A percentile compares a stretch with the other conserved stretches of the same genome.
Conservation (phyloP, 2,113 vertebrate genomes). For the Sinocyclocheilus anophthalmus region DNA sequence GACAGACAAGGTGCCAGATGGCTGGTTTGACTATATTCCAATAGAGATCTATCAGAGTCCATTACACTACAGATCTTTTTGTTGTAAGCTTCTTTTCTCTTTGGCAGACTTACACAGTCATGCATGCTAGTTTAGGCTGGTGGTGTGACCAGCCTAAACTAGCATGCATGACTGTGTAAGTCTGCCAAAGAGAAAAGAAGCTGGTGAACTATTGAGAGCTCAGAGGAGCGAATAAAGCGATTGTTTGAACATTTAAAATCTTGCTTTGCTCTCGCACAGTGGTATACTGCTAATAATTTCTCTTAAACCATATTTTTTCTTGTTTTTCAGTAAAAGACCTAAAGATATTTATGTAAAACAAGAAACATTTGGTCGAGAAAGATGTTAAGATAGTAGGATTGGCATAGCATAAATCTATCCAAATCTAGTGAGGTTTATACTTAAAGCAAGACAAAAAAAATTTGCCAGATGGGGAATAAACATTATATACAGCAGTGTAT, state of each 20-base stretch:
- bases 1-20: constrained; percentile 33
- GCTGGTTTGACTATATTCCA: constrained; percentile 5
- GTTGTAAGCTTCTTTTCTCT: background rate
- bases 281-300: background rate
- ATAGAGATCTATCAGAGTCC: constrained; percentile 19
- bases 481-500: background rate
- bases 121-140: background rate
- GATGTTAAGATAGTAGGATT: background rate
- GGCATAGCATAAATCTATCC: background rate
- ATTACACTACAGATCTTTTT: constrained; percentile 16
- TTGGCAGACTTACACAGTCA: background rate
- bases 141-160: background rate
- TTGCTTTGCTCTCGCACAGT: background rate
- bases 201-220: background rate
- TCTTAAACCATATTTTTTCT: background rate
- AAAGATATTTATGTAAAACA: background rate
- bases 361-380: background rate
- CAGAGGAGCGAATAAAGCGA: background rate
- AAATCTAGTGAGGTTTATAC: background rate
- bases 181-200: background rate
- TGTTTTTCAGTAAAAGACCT: background rate
- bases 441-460: background rate
- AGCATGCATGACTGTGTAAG: background rate
- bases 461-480: background rate
- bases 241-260: background rate